These are phyloP conservation scores for Epicauta chinensis DNA, from an alignment of 1,140 invertebrate genomes.

Conservation along the genomic window DNA sequence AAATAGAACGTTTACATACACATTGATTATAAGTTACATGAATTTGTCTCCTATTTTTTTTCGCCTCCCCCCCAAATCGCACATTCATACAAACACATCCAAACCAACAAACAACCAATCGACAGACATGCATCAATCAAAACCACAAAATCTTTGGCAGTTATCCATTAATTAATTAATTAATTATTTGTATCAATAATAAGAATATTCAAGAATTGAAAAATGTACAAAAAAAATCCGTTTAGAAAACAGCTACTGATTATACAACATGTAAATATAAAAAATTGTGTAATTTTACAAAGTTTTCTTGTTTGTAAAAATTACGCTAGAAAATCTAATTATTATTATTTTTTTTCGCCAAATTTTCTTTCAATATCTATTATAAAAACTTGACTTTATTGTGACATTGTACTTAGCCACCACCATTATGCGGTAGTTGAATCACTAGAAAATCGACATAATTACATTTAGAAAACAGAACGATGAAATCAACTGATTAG, in stretches of 20 bases:
- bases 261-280: conserved; percentile 1
- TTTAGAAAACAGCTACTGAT: too few species aligned
- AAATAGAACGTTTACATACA: conserved; percentile 8
- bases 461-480: not conserved
- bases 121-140: conserved; percentile 19
- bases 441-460: conserved; percentile 1
- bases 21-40: conserved; percentile 18
- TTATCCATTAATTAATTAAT: conserved; percentile 16
- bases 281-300: conserved; percentile 13
- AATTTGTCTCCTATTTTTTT: not conserved
- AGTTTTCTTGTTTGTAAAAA: conserved; percentile 12
- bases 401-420: conserved; percentile 16
- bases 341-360: too few species aligned
- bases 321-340: conserved; percentile 12
- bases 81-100: conserved; percentile 9
- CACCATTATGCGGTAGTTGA: not conserved
- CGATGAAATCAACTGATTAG: too few species aligned
- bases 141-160: conserved; percentile 22
- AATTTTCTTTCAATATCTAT: conserved; percentile 7
- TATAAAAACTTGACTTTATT: conserved; percentile 11
- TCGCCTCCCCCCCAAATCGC: too few species aligned
- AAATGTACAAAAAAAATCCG: not conserved
- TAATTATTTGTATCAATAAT: not conserved
- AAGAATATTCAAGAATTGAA: not conserved
- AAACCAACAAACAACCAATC: conserved; percentile 10